A percentile compares a stretch with the other conserved stretches of the same genome.
These are phyloP conservation scores for Lochmaea crataegi DNA, from an alignment of 2,888 invertebrate genomes.

Conservation along the genomic window DNA sequence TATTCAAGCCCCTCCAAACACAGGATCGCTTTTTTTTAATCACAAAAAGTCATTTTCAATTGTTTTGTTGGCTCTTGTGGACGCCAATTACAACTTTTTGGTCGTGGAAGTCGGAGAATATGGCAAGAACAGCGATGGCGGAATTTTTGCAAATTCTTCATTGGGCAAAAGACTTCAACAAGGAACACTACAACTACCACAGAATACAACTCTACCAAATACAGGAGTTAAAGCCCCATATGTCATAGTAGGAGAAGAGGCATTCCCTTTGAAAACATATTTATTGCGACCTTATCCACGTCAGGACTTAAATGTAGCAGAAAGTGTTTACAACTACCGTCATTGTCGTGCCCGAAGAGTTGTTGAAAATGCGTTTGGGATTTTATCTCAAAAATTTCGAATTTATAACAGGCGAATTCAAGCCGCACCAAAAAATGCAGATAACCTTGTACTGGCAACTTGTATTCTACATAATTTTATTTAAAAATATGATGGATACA, in stretches of 20 bases:
- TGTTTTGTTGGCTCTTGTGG: no score
- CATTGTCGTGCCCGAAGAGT: slow-evolving; percentile 27
- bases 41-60: no score
- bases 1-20: no score
- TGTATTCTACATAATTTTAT: slow-evolving; percentile 29
- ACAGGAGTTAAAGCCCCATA: slow-evolving; percentile 41
- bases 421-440: slow-evolving; percentile 19
- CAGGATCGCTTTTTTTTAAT: no score
- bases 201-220: slow-evolving; percentile 26
- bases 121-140: slow-evolving; percentile 54
- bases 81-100: no score
- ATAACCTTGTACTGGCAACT: slow-evolving; percentile 20
- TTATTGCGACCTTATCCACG: slow-evolving; percentile 40
- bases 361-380: slow-evolving; percentile 30
- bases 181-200: slow-evolving; percentile 37
- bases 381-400: slow-evolving; percentile 35
- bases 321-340: slow-evolving; percentile 31
- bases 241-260: slow-evolving; percentile 52
- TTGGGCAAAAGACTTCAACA: no score
- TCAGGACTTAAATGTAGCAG: not conserved
- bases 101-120: slow-evolving; percentile 54
- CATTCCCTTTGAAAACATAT: slow-evolving; percentile 48
- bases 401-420: slow-evolving; percentile 29
- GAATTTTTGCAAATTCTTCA: slow-evolving; percentile 49
- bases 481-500: slow-evolving; percentile 13